Percentiles rank a stretch among this genome's conserved stretches.
Evolutionary conservation across 2,888 invertebrate species (phyloP).

Genomic region (Philereme vetulata): DNA sequence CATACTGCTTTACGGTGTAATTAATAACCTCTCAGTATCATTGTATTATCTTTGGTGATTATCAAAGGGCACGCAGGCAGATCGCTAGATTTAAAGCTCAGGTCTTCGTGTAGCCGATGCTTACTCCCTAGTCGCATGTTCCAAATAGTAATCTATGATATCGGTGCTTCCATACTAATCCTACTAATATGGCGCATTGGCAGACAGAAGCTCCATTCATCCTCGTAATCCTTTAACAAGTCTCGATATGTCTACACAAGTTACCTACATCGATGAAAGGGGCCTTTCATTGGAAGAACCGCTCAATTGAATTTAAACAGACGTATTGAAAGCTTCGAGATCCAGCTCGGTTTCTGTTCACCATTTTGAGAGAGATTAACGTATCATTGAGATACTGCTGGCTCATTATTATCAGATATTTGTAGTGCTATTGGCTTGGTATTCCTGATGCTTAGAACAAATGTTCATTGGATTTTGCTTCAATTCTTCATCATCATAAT

Average conservation of each 20-base stretch:
- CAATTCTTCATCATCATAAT: no score
- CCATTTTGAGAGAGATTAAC: constrained; percentile 13
- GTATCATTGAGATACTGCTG: constrained; percentile 1
- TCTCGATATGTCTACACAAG: constrained; percentile 16
- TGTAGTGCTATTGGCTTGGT: no score
- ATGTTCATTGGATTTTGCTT: no score
- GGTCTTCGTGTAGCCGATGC: neutral
- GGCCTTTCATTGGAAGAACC: constrained; percentile 17
- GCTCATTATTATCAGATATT: no score
- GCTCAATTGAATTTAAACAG: constrained; percentile 21
- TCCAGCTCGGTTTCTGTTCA: constrained; percentile 12
- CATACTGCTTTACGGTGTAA: no score
- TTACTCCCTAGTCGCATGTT: constrained; percentile 6
- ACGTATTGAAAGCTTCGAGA: constrained; percentile 12
- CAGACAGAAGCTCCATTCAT: constrained; percentile 31
- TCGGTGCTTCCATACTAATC: constrained; percentile 25
- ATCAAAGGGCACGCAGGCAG: no score
- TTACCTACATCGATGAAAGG: constrained; percentile 4
- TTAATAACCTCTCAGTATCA: no score
- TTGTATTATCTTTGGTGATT: no score
- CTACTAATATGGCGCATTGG: constrained; percentile 24
- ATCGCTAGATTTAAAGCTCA: no score
- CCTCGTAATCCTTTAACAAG: constrained; percentile 26
- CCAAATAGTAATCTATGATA: constrained; percentile 31
- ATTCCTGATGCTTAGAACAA: no score